These are phyloP conservation scores for Myotis davidii DNA, from an alignment of 2,113 vertebrate genomes.

Conservation along the genomic window DNA sequence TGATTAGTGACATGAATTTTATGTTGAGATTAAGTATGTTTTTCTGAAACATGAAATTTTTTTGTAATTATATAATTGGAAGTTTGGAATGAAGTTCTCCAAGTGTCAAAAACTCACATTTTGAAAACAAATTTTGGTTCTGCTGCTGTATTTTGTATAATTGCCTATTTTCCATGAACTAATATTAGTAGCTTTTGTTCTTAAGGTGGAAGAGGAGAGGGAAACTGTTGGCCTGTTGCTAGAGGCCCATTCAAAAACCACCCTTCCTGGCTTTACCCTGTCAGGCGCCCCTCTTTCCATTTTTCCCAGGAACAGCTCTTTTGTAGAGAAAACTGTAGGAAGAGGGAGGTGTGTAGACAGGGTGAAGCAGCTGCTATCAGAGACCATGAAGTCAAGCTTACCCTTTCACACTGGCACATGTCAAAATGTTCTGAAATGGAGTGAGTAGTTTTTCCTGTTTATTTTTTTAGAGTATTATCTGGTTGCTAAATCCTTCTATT, in stretches of 20 bases:
- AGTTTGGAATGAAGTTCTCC: constrained; percentile 74
- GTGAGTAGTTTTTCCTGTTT: constrained; percentile 3
- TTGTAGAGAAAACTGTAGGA: neutral
- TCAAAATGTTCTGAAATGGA: constrained; percentile 40
- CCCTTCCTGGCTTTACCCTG: neutral
- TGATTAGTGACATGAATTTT: constrained; percentile 77
- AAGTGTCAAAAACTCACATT: constrained; percentile 74
- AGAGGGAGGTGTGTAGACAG: neutral
- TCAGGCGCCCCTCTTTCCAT: neutral
- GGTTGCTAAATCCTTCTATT: neutral
- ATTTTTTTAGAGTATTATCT: neutral
- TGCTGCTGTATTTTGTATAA: constrained; percentile 47
- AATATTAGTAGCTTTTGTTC: neutral
- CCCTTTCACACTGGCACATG: neutral
- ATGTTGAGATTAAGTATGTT: constrained; percentile 75
- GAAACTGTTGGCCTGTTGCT: neutral
- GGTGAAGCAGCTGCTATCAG: neutral
- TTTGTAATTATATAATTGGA: constrained; percentile 78
- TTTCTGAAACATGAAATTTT: constrained; percentile 63
- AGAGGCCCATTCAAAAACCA: neutral
- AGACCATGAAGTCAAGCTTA: neutral
- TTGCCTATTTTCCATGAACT: constrained; percentile 51
- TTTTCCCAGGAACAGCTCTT: neutral
- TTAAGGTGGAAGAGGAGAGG: neutral
- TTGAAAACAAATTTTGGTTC: constrained; percentile 68